phyloP scores from a whole-genome alignment of 1,140 invertebrate species.

The Drosophila nebulosa region DNA sequence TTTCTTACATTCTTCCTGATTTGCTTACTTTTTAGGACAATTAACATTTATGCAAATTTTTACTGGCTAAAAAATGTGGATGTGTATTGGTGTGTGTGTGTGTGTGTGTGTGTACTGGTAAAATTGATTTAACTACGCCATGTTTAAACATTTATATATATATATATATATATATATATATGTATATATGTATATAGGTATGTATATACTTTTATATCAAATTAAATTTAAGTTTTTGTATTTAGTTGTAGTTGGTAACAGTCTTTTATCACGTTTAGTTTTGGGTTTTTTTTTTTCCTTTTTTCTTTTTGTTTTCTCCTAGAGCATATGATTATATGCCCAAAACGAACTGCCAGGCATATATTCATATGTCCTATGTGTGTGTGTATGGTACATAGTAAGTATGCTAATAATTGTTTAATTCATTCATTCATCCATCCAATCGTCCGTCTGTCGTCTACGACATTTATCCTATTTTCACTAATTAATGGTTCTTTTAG shows the following conservation, averaged over 20 bases:
- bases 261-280: conserved; percentile 77
- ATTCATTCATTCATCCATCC: neutral
- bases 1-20: conserved; percentile 5
- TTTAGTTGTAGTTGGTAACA: conserved; percentile 56
- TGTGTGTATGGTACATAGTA: conserved; percentile 28
- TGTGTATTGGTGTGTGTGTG: neutral
- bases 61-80: conserved; percentile 30
- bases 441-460: neutral
- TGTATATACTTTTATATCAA: conserved; percentile 30
- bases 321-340: conserved; percentile 31
- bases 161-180: too few species aligned
- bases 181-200: conserved; percentile 16
- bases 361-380: conserved; percentile 5
- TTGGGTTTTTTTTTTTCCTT: conserved; percentile 12
- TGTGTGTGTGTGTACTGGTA: conserved; percentile 12
- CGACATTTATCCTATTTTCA: neutral
- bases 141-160: conserved; percentile 27
- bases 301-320: neutral
- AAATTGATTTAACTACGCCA: conserved; percentile 29
- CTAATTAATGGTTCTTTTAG: conserved; percentile 10
- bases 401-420: conserved; percentile 29
- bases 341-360: neutral
- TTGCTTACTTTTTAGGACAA: conserved; percentile 27
- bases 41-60: conserved; percentile 50
- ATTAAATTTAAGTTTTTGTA: conserved; percentile 13